Evolutionary conservation across 2,888 invertebrate species (phyloP), one percentile per base, ranked within the genome.

Genomic region (Galeopsomyia nigrocyanea): DNA sequence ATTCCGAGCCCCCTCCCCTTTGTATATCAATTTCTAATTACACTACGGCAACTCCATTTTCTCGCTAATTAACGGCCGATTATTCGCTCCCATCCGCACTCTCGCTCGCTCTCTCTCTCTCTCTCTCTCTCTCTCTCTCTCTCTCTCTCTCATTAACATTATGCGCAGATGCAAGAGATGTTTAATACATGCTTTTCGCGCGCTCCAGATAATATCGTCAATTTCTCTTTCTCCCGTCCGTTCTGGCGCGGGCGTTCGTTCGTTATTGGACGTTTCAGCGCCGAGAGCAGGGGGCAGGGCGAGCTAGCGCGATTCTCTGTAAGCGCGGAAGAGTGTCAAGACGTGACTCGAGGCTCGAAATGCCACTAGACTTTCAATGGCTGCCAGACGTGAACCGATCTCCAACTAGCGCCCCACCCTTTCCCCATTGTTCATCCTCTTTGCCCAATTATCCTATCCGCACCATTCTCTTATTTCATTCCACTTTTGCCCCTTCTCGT

Each of bases 321-420:
- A 31, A 7, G 17, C 17, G 22, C 63, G n/a, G 56, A 68, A 53
- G 68, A 73, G 60, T 57, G 78, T 78, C 78, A 73, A 60, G 71
- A 79, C 80, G 80, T 80, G 79, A 79, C 75, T 71, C 62, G 78
- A 69, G 75, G 77, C 17, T 66, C 58, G 66, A 76, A 68, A 56
- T 14, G 22, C 61, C 19, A 61, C 60, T 64, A 57, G 58, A 72
- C 68, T 72, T 58, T n/a, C 51, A 61, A 64, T 63, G 22, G 57
- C 13, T 49, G 14, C 26, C 47, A 51, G 19, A 65, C 49, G 60
- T 16, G 22, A 61, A 62, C 6, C 53, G 60, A 65, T 65, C 61
- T 51, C 14, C 46, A 10, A 61, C 17, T n/a, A 55, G 13, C 57
- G 14, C 39, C 17, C 70, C 68, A 70, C 74, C 68, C 46, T 21